These are phyloP conservation scores for Chaetura pelagica DNA, from an alignment of 2,113 vertebrate genomes.

Conservation along the genomic window DNA sequence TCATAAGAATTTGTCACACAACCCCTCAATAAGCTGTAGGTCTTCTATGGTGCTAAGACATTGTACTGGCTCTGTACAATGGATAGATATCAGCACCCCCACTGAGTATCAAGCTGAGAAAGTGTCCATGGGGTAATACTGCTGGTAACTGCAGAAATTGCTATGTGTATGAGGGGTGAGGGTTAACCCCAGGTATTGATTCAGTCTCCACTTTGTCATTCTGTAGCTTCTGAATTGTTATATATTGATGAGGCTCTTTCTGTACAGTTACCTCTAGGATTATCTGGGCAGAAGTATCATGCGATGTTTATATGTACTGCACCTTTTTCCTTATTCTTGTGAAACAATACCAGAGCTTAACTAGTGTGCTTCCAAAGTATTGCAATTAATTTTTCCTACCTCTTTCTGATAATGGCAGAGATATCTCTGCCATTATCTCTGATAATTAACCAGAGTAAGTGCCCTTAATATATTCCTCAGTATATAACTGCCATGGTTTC, in stretches of 20 bases:
- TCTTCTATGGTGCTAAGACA: not conserved
- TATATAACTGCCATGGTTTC: not conserved
- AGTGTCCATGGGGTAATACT: not conserved
- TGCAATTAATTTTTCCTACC: not conserved
- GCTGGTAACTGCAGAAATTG: not conserved
- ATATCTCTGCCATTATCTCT: not conserved
- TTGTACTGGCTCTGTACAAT: not conserved
- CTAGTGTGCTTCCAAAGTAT: not conserved
- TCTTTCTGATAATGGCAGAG: not conserved
- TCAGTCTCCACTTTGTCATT: not conserved
- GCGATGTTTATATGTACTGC: not conserved
- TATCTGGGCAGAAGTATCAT: not conserved
- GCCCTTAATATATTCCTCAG: not conserved
- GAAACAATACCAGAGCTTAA: not conserved
- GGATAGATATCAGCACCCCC: not conserved
- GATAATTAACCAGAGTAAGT: not conserved
- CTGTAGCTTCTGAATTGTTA: not conserved
- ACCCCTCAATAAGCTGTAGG: not conserved
- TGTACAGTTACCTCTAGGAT: not conserved
- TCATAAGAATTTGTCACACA: not conserved
- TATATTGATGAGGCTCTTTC: not conserved
- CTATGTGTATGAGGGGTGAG: not conserved
- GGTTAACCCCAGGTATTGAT: not conserved
- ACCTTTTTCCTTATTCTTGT: not conserved
- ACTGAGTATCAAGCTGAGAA: not conserved